Evolutionary conservation across 2,888 invertebrate genomes (phyloP).

Genomic region (Drosophila borealis): DNA sequence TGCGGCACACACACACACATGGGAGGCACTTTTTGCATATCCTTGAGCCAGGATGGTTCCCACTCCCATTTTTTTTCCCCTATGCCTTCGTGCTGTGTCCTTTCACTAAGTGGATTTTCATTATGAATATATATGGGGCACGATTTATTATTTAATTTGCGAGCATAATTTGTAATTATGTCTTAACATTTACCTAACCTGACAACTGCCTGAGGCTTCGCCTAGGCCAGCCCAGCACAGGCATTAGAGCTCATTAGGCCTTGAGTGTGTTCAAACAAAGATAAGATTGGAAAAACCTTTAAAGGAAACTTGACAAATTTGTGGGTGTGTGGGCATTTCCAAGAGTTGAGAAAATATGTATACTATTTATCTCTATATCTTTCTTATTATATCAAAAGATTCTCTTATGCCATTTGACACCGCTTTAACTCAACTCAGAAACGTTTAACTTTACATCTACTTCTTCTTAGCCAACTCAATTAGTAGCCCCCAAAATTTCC

Average conservation of each 20-base stretch:
- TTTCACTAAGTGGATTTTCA: conserved; percentile 63
- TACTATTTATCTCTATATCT: not conserved
- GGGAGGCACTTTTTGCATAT: not conserved
- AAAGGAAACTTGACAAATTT: not conserved
- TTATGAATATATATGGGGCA: conserved; percentile 46
- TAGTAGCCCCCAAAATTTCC: conserved; percentile 9
- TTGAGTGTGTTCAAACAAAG: conserved; percentile 4
- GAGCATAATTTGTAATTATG: conserved; percentile 66
- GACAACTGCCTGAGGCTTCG: conserved; percentile 27
- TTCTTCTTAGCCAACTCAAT: conserved; percentile 24
- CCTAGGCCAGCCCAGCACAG: conserved; percentile 4
- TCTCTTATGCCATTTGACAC: not conserved
- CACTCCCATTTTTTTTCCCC: conserved; percentile 8
- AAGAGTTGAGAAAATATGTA: not conserved
- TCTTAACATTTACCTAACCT: conserved; percentile 47
- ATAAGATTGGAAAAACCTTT: not conserved
- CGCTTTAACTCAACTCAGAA: not conserved
- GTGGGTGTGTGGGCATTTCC: not conserved
- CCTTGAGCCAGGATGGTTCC: conserved; percentile 29
- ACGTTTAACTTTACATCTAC: not conserved
- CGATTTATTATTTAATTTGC: conserved; percentile 69
- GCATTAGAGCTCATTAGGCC: conserved; percentile 36
- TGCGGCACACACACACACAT: conserved; percentile 32
- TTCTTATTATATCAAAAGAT: not conserved
- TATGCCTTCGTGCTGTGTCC: conserved; percentile 24